Evolutionary conservation across 2,797 vertebrate genomes (phyloP).

Genomic region (Botia kubotai): DNA sequence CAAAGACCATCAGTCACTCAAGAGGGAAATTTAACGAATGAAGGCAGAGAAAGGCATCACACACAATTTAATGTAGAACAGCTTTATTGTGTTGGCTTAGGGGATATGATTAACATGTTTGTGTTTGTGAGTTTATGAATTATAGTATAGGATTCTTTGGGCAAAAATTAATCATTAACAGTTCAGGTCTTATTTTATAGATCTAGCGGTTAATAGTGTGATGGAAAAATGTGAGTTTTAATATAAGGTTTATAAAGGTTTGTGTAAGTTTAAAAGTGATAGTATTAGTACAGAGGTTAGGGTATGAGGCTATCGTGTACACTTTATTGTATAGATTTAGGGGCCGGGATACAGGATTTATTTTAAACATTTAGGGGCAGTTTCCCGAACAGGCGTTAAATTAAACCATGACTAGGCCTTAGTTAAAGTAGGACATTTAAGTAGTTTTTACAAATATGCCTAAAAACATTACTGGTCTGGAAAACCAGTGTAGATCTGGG

Average conservation of each 20-base stretch:
- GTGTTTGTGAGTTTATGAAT: neutral
- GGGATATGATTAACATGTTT: neutral
- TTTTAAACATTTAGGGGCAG: neutral
- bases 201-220: no score
- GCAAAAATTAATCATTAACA: neutral
- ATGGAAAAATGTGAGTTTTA: neutral
- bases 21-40: slow-evolving; percentile 52
- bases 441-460: no score
- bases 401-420: no score
- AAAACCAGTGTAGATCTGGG: no score
- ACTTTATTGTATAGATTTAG: no score
- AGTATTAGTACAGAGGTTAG: no score
- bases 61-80: neutral
- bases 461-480: no score
- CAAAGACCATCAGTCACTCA: slow-evolving; percentile 51
- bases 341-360: neutral
- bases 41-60: slow-evolving; percentile 15
- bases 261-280: no score
- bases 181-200: no score
- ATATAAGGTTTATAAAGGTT: neutral
- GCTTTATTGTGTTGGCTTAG: neutral
- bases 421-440: no score
- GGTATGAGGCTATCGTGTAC: no score
- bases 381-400: no score
- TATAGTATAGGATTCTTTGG: neutral